Base-by-base conservation (phyloP, 2,888 invertebrate genomes). In the Pollenia labialis region DNA sequence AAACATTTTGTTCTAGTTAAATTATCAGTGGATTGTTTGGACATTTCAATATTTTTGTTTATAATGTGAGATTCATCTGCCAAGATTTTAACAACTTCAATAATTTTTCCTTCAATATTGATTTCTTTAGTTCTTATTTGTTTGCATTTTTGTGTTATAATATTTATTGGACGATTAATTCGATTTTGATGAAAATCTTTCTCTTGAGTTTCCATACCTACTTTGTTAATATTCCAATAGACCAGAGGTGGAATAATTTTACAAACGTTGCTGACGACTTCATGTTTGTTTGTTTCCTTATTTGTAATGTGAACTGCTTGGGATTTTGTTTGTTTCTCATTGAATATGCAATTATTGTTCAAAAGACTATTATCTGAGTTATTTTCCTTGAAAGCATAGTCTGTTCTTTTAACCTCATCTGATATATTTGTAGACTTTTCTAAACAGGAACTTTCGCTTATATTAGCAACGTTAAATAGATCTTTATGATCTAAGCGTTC, bases 51-150 rank as follows among this genome's bases (percentile, higher is more conserved):
- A 16, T n/a, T 48, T 58, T 23, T 11, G 48, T n/a, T 14, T 8
- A 23, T 48, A 44, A 1, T 52, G 12, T 62, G 40, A 6, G 42
- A 4, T 52, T 48, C 64, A 23, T 42, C 18, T 64, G 23, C 7
- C n/a, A 76, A 40, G 4, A 44, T 10, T 46, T 40, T 72, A 56
- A 81, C 56, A 54, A 74, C 72, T 58, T 81, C 72, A 0, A 81
- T 72, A 40, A 81, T 81, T 81, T 81, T 56, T 14, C 82, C 76
- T 18, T 75, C 62, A 4, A 76, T 82, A 76, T 69, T 76, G 4
- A 76, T 76, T 76, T 82, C 52, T 16, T 76, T 76, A 9, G 40
- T 54, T 48, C 56, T 56, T 10, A 54, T 1, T 76, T 69, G 46
- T 14, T 68, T 18, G n/a, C 48, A n/a, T n/a, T 50, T 18, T 18